A percentile compares a stretch with the other conserved stretches of the same genome.
These are phyloP conservation scores for Calliopum simillimum DNA, from an alignment of 2,888 invertebrate species.

Conservation along the genomic window DNA sequence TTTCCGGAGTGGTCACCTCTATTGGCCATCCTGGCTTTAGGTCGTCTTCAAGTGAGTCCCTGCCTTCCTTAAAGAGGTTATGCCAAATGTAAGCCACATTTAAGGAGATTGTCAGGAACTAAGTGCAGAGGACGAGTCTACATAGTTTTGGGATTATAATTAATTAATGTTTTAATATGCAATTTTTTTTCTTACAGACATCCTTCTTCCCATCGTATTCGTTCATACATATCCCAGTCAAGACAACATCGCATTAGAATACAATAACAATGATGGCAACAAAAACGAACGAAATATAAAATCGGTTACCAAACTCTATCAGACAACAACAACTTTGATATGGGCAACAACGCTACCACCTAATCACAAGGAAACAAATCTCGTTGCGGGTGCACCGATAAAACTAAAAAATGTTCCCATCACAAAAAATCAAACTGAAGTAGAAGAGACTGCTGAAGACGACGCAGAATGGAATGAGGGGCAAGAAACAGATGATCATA, in stretches of 20 bases:
- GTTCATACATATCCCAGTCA: conserved; percentile 61
- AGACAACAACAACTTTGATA: conserved; percentile 51
- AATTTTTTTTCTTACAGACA: conserved; percentile 57
- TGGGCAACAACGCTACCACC: conserved; percentile 52
- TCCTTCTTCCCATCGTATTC: conserved; percentile 45
- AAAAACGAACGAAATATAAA: conserved; percentile 37
- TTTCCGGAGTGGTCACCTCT: too few relatives aligned
- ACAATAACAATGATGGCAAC: conserved; percentile 48
- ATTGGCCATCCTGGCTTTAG: too few relatives aligned
- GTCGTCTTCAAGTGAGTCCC: too few relatives aligned
- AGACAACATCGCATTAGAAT: conserved; percentile 48
- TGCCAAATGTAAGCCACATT: too few relatives aligned
- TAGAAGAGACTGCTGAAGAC: neutral
- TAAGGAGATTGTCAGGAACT: too few relatives aligned
- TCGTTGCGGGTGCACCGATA: neutral
- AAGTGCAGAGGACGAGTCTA: too few relatives aligned
- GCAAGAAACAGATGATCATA: neutral
- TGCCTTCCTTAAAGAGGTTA: too few relatives aligned
- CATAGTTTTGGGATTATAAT: too few relatives aligned
- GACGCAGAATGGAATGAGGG: conserved; percentile 20
- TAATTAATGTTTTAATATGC: neutral
- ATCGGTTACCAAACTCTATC: conserved; percentile 52
- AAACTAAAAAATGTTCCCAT: conserved; percentile 12
- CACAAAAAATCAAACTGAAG: neutral
- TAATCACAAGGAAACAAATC: neutral